Base-by-base conservation (phyloP, 2,797 vertebrate genomes). In the Onychomys arenicola region DNA sequence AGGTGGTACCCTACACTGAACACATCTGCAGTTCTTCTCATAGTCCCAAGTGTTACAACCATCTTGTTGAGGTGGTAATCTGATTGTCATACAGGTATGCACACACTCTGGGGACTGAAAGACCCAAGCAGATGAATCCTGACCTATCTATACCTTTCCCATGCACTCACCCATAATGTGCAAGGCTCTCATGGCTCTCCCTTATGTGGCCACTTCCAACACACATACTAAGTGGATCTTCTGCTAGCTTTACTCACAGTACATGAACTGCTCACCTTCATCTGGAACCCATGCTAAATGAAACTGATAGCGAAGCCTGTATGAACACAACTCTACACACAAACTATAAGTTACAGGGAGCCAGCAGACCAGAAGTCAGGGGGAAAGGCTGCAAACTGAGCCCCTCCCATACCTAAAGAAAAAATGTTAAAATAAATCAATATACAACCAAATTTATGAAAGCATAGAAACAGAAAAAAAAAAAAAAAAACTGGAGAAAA, bases 81-180 rank as follows among this genome's bases (percentile, higher is more conserved):
- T 5, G 43, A 43, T 14, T 63, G 59, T 77, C 52, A 87, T 49
- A 76, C 27, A 95, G 27, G 61, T 6, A 46, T 16, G 67, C 6
- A 43, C 12, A 61, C 37, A 78, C 71, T 16, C 63, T 25, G 57
- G 43, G 69, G 43, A 49, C 12, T 25, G 11, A 65, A 81, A 77
- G 59, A 52, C 16, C 52, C n/a, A 17, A 6, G 87, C 13, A 76
- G 43, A 49, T 34, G 65, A 67, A 10, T 80, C 34, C 83, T 14
- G n/a, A 40, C 65, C 84, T 43, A 32, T 61, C 73, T 43, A 32
- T 61, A 65, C 6, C 78, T 29, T 49, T 21, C 21, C 19, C 3
- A 1, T 0, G 5, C 21, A 6, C 52, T 5, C 5, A 6, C 61
- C 29, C 37, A 17, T 16, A 23, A 37, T 0, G 3, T 5, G 29